phyloP scores from a whole-genome alignment of 2,797 vertebrate species.

The Eremophila alpestris region DNA sequence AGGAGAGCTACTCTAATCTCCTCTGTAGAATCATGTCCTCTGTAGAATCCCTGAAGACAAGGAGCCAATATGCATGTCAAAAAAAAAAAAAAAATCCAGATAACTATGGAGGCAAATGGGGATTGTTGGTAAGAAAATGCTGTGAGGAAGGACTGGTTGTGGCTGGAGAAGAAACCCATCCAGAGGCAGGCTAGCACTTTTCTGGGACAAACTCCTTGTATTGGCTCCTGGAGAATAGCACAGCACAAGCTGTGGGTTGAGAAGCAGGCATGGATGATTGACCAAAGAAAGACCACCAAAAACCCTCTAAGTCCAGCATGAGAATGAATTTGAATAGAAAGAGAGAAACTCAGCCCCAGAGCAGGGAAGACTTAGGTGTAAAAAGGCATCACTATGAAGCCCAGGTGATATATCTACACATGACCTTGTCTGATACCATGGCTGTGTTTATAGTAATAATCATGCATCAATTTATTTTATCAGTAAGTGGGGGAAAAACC shows the following conservation, averaged over 20 bases:
- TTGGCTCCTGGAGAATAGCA: neutral
- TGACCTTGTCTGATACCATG: neutral
- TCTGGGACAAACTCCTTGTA: neutral
- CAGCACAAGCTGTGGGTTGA: neutral
- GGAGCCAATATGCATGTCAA: neutral
- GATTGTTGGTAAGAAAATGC: neutral
- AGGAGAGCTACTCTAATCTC: neutral
- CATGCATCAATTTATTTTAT: neutral
- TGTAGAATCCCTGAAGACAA: neutral
- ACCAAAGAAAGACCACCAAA: neutral
- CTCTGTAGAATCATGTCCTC: no score
- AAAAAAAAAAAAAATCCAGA: neutral
- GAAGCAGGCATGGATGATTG: rapidly evolving
- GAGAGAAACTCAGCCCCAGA: neutral
- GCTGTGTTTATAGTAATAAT: neutral
- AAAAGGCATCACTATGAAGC: neutral
- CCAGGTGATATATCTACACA: no score
- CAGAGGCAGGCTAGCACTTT: neutral
- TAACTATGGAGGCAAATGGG: neutral
- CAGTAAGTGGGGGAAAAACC: neutral
- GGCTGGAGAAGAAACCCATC: neutral
- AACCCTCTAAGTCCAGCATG: neutral
- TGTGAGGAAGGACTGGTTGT: neutral
- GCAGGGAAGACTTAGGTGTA: neutral
- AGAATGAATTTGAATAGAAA: neutral